A percentile compares a stretch with the other conserved stretches of the same genome.
These are phyloP conservation scores for Bufo bufo DNA, from an alignment of 2,113 vertebrate species.

Conservation along the genomic window DNA sequence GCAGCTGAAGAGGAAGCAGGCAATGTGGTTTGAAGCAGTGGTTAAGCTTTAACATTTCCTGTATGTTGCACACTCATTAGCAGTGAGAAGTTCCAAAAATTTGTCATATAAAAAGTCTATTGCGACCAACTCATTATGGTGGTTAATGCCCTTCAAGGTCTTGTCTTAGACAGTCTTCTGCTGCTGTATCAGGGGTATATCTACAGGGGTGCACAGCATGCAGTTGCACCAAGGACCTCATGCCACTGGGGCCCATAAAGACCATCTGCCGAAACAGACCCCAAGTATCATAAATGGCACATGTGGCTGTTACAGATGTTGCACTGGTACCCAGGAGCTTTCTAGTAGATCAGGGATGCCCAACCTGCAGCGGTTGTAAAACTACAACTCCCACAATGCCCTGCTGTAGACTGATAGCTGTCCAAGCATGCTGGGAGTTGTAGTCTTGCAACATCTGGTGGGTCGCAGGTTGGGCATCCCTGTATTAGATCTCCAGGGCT, in stretches of 20 bases:
- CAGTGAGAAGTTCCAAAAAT: background rate
- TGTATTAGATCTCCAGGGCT: background rate
- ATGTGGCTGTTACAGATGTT: background rate
- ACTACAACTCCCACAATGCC: too few relatives aligned
- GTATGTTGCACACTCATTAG: background rate
- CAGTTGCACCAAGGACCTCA: background rate
- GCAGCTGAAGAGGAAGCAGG: conserved; percentile 45
- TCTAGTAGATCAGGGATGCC: too few relatives aligned
- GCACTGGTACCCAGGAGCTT: background rate
- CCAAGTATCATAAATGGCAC: too few relatives aligned
- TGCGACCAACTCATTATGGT: background rate
- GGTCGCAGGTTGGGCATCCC: too few relatives aligned
- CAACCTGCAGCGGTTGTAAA: too few relatives aligned
- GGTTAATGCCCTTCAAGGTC: background rate
- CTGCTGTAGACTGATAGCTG: too few relatives aligned
- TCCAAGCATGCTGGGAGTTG: too few relatives aligned
- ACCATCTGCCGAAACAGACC: too few relatives aligned
- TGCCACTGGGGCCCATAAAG: too few relatives aligned
- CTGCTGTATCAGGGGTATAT: background rate
- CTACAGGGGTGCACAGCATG: background rate
- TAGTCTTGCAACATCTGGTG: too few relatives aligned
- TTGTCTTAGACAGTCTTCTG: background rate
- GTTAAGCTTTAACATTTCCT: background rate
- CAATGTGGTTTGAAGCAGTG: background rate
- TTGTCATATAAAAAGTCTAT: background rate